Evolutionary conservation across 2,888 invertebrate species (phyloP).

Genomic region (Pegoplata infirma): DNA sequence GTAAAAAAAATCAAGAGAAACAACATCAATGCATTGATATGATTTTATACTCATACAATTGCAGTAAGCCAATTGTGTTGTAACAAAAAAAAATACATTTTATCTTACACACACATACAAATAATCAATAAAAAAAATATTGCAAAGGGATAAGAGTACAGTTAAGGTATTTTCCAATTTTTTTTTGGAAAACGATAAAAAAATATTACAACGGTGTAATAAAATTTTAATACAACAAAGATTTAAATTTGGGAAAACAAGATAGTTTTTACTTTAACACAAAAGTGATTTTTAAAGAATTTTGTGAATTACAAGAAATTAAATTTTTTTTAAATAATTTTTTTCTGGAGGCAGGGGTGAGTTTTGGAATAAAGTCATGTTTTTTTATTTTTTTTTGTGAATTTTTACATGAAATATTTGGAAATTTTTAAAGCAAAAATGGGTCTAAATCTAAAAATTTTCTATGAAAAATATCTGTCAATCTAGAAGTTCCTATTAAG

Average conservation of each 20-base stretch:
- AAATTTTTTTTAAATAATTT: too few species aligned
- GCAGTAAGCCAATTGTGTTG: not conserved
- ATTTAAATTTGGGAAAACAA: not conserved
- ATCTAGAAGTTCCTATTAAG: too few species aligned
- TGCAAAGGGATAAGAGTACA: not conserved
- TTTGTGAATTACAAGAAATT: too few species aligned
- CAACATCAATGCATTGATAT: conserved; percentile 9
- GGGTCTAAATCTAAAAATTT: too few species aligned
- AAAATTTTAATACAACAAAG: not conserved
- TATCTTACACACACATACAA: not conserved
- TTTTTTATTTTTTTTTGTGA: too few species aligned
- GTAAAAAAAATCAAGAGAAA: too few species aligned
- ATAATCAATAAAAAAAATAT: not conserved
- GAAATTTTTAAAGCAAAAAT: too few species aligned
- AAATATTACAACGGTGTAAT: not conserved
- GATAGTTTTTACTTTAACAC: not conserved
- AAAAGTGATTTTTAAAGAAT: too few species aligned
- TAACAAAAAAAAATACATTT: not conserved
- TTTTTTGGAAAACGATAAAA: not conserved
- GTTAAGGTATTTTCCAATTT: not conserved
- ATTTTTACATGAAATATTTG: too few species aligned
- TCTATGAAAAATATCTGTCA: too few species aligned
- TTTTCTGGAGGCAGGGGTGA: too few species aligned
- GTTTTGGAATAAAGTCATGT: too few species aligned
- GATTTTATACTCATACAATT: not conserved